Percentiles rank a stretch among this genome's conserved stretches.
Conservation (phyloP, 2,797 vertebrate genomes). For the Macroramphosus scolopax region DNA sequence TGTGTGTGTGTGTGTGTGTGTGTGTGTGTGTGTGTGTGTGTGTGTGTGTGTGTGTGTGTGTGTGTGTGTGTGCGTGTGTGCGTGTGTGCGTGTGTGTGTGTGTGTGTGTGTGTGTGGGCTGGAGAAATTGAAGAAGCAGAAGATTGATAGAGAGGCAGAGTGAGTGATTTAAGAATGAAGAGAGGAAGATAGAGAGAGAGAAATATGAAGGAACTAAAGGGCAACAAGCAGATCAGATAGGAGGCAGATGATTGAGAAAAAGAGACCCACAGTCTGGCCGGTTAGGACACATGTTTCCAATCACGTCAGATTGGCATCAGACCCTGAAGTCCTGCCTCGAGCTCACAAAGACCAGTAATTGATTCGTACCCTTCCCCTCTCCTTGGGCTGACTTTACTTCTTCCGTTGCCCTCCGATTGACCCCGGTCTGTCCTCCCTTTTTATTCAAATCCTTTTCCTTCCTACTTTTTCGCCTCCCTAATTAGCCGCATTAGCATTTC, state of each 20-base stretch:
- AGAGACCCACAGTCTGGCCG: slow-evolving; percentile 13
- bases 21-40: too few relatives aligned
- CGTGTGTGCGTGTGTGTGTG: slow-evolving; percentile 1
- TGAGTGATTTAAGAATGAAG: too few relatives aligned
- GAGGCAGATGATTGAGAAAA: slow-evolving; percentile 13
- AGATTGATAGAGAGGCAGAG: slow-evolving; percentile 1
- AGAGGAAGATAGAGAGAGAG: slow-evolving; percentile 9
- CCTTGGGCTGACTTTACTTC: slow-evolving; percentile 60
- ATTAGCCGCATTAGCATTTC: slow-evolving; percentile 77
- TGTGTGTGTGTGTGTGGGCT: slow-evolving; percentile 23
- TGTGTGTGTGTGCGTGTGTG: not conserved
- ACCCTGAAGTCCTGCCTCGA: slow-evolving; percentile 41
- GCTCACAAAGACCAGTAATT: slow-evolving; percentile 46
- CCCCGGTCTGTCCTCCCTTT: slow-evolving; percentile 39
- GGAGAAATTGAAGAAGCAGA: slow-evolving; percentile 5
- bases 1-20: too few relatives aligned
- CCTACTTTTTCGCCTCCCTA: slow-evolving; percentile 56
- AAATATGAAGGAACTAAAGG: too few relatives aligned
- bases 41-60: too few relatives aligned
- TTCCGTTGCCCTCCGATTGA: slow-evolving; percentile 63
- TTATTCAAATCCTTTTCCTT: slow-evolving; percentile 38
- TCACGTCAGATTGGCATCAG: slow-evolving; percentile 49
- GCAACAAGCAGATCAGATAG: slow-evolving; percentile 25
- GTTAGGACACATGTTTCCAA: slow-evolving; percentile 53
- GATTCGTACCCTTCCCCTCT: slow-evolving; percentile 57